These are phyloP conservation scores for Petrosia ficiformis DNA, from an alignment of 37 sponge, comb jelly and placozoan species.

Conservation along the genomic window DNA sequence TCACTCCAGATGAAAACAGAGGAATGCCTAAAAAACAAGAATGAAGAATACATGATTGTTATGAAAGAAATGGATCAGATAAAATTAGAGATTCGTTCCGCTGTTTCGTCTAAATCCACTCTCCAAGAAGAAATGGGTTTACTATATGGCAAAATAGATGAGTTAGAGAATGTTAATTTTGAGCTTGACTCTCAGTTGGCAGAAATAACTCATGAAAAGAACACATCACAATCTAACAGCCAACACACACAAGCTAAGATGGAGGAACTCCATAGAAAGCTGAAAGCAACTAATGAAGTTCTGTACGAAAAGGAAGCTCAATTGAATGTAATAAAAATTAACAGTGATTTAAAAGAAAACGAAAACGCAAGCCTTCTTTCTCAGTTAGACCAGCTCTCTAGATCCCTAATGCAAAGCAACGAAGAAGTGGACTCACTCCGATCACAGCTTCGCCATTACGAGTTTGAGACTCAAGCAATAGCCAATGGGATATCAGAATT, in stretches of 20 bases:
- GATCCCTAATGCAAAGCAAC: constrained; percentile 46
- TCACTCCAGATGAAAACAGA: background rate
- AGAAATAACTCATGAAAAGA: background rate
- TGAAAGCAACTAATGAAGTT: background rate
- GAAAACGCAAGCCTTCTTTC: constrained; percentile 34
- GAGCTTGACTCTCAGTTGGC: constrained; percentile 30
- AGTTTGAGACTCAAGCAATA: constrained; percentile 34
- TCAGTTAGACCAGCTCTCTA: constrained; percentile 50
- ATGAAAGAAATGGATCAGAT: constrained; percentile 12
- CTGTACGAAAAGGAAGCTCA: constrained; percentile 34
- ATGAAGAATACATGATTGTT: background rate
- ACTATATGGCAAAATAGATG: constrained; percentile 20
- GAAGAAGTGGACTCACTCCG: constrained; percentile 37
- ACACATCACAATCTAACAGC: background rate
- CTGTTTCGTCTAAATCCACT: background rate
- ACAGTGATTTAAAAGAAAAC: constrained; percentile 32
- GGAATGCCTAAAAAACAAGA: constrained; percentile 3
- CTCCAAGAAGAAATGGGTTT: constrained; percentile 12
- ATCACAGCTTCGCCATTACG: constrained; percentile 11
- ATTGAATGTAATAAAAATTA: constrained; percentile 10
- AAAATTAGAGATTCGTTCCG: background rate
- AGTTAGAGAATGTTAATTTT: constrained; percentile 36
- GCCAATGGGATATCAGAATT: constrained; percentile 27
- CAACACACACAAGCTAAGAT: constrained; percentile 7
- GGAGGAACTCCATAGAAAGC: constrained; percentile 19